These are phyloP conservation scores for Neostethus bicornis DNA, from an alignment of 2,797 vertebrate genomes.

Conservation along the genomic window DNA sequence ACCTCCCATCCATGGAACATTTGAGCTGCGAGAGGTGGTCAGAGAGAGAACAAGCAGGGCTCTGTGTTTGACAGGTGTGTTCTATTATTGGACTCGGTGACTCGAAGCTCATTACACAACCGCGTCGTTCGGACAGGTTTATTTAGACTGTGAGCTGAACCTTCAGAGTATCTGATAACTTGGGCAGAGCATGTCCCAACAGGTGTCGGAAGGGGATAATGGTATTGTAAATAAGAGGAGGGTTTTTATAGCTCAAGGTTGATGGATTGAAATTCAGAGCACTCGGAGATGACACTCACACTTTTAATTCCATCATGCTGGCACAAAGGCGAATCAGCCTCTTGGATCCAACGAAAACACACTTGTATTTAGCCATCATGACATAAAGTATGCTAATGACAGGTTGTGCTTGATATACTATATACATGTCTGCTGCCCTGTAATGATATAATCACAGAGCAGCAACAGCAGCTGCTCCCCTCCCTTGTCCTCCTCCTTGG, in stretches of 20 bases:
- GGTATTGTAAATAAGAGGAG: slow-evolving; percentile 62
- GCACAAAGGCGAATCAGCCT: slow-evolving; percentile 44
- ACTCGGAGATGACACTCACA: slow-evolving; percentile 30
- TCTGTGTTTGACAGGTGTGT: slow-evolving; percentile 79
- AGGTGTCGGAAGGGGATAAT: slow-evolving; percentile 65
- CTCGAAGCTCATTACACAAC: slow-evolving; percentile 77
- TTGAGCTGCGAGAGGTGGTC: slow-evolving; percentile 59
- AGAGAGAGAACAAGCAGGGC: slow-evolving; percentile 66
- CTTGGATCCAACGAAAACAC: slow-evolving; percentile 54
- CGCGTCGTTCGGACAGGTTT: slow-evolving; percentile 57
- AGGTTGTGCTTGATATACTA: slow-evolving; percentile 85
- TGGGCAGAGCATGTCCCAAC: slow-evolving; percentile 64
- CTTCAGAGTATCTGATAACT: slow-evolving; percentile 69
- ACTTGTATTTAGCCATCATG: slow-evolving; percentile 63
- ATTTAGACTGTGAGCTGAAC: slow-evolving; percentile 63
- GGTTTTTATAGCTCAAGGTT: slow-evolving; percentile 67
- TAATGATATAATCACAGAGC: slow-evolving; percentile 88
- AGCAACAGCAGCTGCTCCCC: slow-evolving; percentile 76
- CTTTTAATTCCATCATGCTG: slow-evolving; percentile 38
- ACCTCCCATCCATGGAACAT: slow-evolving; percentile 51
- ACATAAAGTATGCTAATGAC: slow-evolving; percentile 85
- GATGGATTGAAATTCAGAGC: slow-evolving; percentile 42
- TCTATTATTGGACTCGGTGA: slow-evolving; percentile 72
- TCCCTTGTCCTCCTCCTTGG: slow-evolving; percentile 73
- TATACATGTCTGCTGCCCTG: slow-evolving; percentile 88